phyloP scores from a whole-genome alignment of 1,140 invertebrate species.

The Chlorops oryzae region DNA sequence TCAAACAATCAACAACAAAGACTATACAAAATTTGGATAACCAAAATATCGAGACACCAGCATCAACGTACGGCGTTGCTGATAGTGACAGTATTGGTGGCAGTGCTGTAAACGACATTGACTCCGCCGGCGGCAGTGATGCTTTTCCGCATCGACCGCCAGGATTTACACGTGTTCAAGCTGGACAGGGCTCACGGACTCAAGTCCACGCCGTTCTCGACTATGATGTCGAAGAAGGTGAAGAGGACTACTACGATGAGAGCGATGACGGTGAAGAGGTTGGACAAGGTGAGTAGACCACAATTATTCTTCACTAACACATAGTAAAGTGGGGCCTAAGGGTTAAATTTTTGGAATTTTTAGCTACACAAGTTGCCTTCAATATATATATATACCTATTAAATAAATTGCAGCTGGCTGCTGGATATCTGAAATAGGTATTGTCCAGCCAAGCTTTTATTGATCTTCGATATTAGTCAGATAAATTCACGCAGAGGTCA shows the following conservation, averaged over 20 bases:
- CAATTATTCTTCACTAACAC: background rate
- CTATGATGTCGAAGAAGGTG: slow-evolving; percentile 45
- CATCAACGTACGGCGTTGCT: background rate
- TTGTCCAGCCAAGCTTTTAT: too few species aligned
- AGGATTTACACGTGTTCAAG: slow-evolving; percentile 43
- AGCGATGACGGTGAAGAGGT: slow-evolving; percentile 21
- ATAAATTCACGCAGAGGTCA: too few species aligned
- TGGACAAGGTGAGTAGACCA: slow-evolving; percentile 22
- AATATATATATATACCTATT: too few species aligned
- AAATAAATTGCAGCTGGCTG: too few species aligned
- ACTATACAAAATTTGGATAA: slow-evolving; percentile 6
- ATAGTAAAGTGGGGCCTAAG: background rate
- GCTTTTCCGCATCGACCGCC: slow-evolving; percentile 40
- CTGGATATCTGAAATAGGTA: too few species aligned
- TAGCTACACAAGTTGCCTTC: too few species aligned
- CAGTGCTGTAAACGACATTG: background rate
- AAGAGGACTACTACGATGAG: slow-evolving; percentile 35
- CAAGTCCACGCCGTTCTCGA: slow-evolving; percentile 46
- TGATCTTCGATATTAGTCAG: too few species aligned
- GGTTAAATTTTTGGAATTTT: background rate
- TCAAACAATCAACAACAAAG: slow-evolving; percentile 6
- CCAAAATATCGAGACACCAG: background rate
- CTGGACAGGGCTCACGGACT: slow-evolving; percentile 41
- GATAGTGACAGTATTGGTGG: background rate
- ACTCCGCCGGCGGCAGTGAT: slow-evolving; percentile 14